A percentile compares a stretch with the other conserved stretches of the same genome.
These are phyloP conservation scores for Cinclus cinclus DNA, from an alignment of 2,113 vertebrate genomes.

Conservation along the genomic window DNA sequence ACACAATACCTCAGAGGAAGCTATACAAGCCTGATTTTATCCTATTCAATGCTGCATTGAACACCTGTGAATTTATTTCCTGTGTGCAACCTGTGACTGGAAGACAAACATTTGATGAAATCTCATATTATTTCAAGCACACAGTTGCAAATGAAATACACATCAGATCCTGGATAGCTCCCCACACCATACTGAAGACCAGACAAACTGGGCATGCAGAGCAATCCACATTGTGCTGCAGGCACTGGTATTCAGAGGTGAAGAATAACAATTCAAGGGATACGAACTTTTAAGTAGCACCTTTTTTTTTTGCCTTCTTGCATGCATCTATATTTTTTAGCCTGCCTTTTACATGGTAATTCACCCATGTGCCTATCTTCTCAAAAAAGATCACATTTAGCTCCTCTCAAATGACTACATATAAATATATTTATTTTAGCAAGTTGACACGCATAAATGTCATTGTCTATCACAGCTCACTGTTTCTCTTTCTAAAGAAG, in stretches of 20 bases:
- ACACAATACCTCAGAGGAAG: neutral
- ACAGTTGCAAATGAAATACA: neutral
- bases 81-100: neutral
- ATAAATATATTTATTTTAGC: neutral
- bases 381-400: neutral
- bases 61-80: neutral
- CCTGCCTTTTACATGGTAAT: neutral
- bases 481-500: neutral
- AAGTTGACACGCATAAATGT: neutral
- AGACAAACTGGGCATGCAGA: neutral
- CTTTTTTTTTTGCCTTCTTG: neutral
- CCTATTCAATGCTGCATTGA: accelerated
- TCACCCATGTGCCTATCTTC: neutral
- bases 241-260: neutral
- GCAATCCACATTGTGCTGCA: neutral
- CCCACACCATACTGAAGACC: neutral
- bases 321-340: neutral
- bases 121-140: neutral
- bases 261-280: neutral
- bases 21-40: neutral
- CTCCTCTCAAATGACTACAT: neutral
- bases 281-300: neutral
- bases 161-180: neutral
- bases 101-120: neutral
- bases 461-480: neutral